Conservation (phyloP, 1,140 invertebrate genomes). For the Aporrectodea caliginosa region DNA sequence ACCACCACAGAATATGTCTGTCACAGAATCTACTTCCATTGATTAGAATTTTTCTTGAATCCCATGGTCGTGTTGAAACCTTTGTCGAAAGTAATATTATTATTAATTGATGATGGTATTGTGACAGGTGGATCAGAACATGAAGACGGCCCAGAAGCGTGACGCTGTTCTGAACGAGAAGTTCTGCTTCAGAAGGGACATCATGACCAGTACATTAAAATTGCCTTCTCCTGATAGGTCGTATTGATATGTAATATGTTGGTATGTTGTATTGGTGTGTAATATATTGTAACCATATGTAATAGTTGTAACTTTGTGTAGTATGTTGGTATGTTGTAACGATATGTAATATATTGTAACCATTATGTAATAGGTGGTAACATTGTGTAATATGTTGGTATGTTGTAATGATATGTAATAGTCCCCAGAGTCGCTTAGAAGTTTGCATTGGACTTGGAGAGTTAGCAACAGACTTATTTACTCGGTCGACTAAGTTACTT, state of each 20-base stretch:
- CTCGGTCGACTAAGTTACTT: too few relatives aligned
- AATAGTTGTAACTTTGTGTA: background rate
- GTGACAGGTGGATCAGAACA: constrained; percentile 89
- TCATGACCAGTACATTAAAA: constrained; percentile 30
- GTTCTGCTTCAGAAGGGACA: constrained; percentile 86
- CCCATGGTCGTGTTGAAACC: too few relatives aligned
- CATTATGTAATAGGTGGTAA: background rate
- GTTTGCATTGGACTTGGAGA: too few relatives aligned
- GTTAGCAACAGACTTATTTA: too few relatives aligned
- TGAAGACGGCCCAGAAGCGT: constrained; percentile 85
- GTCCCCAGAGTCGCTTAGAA: too few relatives aligned
- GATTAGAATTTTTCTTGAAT: too few relatives aligned
- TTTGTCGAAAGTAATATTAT: too few relatives aligned
- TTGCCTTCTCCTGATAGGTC: background rate
- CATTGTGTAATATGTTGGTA: background rate
- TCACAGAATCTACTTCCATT: too few relatives aligned
- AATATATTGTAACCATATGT: background rate
- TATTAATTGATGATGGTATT: too few relatives aligned
- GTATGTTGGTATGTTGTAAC: background rate
- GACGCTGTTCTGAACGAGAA: constrained; percentile 77
- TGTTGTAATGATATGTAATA: too few relatives aligned
- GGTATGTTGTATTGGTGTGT: background rate
- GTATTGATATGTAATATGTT: background rate
- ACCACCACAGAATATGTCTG: too few relatives aligned
- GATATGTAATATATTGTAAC: background rate